Base-by-base conservation (phyloP, 2,888 invertebrate genomes). In the Scaeva pyrastri region DNA sequence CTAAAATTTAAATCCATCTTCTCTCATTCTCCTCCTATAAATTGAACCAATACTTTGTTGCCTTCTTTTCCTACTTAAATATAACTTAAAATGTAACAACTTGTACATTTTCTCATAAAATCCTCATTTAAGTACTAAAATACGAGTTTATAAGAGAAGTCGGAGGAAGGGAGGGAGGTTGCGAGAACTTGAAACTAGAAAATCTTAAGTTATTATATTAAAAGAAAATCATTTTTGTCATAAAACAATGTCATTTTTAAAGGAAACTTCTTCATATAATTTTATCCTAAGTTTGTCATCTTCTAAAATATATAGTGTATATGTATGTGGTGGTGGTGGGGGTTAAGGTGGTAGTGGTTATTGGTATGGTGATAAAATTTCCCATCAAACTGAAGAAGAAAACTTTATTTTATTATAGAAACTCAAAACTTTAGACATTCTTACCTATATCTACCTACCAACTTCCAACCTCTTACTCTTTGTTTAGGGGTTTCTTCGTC, bases 181-280 rank as follows among this genome's bases (percentile, higher is more conserved):
- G 0, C n/a, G 16, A 52, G 8, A 52, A 8, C n/a, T 52, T 52
- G 52, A n/a, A 14, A 52, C 10, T 39, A 60, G n/a, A 58, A 72
- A 60, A 45, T 55, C 26, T 45, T 66, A 75, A 52, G n/a, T 2
- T 79, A 75, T 66, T 72, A 71, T 75, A 45, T 84, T 79, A 52
- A 52, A 52, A 52, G 2, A 26, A 52, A 52, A 52, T 52, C 26
- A 52, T 23, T 52, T 26, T 52, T 26, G 23, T 26, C 52, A 52
- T 52, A 58, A 71, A 75, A 31, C 39, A 48, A 75, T 79, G 79
- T 79, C 71, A 75, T 66, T 84, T 84, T 39, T 66, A 21, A 39
- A 58, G 68, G 45, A 75, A 84, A 84, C 50, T 84, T 84, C 52
- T 64, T 66, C 50, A n/a, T n/a, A 75, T 56, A 78, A 79, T 74